These are phyloP conservation scores for Premnoplex brunnescens DNA, from an alignment of 2,797 vertebrate genomes.

Conservation along the genomic window DNA sequence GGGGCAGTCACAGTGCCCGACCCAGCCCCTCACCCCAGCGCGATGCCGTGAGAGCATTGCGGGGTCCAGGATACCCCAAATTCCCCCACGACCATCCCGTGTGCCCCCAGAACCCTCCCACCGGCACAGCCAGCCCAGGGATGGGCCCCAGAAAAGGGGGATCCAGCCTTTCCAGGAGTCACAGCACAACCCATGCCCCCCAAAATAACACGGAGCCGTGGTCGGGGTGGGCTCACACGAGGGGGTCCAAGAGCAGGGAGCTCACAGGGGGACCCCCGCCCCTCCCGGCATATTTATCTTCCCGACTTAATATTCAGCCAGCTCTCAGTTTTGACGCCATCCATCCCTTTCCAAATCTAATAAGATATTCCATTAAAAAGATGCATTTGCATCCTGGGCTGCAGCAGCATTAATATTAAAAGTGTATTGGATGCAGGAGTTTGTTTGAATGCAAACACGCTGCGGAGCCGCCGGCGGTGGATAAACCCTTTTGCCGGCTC, in stretches of 20 bases:
- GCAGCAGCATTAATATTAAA: slow-evolving; percentile 41
- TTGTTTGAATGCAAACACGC: slow-evolving; percentile 1
- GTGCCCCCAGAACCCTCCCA: background rate
- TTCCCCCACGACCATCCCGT: rapidly evolving
- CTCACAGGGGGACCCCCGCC: background rate
- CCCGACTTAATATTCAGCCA: background rate
- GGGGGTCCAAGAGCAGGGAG: background rate
- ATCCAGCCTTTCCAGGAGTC: background rate
- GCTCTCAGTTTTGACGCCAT: background rate
- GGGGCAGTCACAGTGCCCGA: rapidly evolving
- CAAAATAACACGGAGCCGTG: rapidly evolving
- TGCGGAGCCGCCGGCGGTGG: background rate
- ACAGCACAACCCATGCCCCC: rapidly evolving
- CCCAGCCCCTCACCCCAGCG: background rate
- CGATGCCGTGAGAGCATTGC: rapidly evolving
- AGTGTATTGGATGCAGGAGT: background rate
- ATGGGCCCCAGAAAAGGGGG: background rate
- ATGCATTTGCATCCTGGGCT: background rate
- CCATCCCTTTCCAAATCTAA: slow-evolving; percentile 35
- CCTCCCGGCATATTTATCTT: background rate
- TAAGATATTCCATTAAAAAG: slow-evolving; percentile 54
- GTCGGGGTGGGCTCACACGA: rapidly evolving
- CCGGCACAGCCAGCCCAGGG: background rate
- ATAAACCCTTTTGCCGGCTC: background rate
- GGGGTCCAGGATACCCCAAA: rapidly evolving